phyloP scores from a whole-genome alignment of 1,140 invertebrate species.

The Papilio xuthus region DNA sequence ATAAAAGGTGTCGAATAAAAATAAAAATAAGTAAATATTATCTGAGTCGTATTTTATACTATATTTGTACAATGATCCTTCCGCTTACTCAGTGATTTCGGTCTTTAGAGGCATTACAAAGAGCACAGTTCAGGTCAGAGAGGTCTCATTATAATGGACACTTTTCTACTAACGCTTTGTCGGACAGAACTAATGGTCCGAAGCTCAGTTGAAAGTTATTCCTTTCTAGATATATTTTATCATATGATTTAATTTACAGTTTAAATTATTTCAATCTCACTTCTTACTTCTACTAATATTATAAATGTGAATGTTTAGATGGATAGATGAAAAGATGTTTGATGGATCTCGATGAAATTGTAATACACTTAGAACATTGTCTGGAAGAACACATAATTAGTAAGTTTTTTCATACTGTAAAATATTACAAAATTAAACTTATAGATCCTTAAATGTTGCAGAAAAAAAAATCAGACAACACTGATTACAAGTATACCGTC shows the following conservation, averaged over 20 bases:
- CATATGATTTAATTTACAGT: background rate
- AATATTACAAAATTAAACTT: too few relatives aligned
- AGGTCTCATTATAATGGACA: slow-evolving; percentile 17
- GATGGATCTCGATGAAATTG: too few relatives aligned
- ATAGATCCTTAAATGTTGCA: background rate
- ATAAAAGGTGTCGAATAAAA: too few relatives aligned
- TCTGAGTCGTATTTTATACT: background rate
- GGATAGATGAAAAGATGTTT: too few relatives aligned
- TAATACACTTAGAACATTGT: too few relatives aligned
- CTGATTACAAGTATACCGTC: background rate
- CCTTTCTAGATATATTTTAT: background rate
- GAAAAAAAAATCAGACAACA: background rate
- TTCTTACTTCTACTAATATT: too few relatives aligned
- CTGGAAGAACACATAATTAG: too few relatives aligned
- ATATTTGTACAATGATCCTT: slow-evolving; percentile 3
- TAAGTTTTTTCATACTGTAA: too few relatives aligned
- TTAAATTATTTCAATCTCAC: too few relatives aligned
- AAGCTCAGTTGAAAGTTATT: background rate
- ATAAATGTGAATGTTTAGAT: too few relatives aligned
- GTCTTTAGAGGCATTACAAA: slow-evolving; percentile 1
- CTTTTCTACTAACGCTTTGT: background rate
- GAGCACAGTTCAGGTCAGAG: background rate
- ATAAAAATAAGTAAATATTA: background rate
- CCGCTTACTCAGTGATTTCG: background rate
- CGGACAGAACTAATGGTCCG: background rate